Base-by-base conservation (phyloP, 2,888 invertebrate species). In the Diabrotica balteata region DNA sequence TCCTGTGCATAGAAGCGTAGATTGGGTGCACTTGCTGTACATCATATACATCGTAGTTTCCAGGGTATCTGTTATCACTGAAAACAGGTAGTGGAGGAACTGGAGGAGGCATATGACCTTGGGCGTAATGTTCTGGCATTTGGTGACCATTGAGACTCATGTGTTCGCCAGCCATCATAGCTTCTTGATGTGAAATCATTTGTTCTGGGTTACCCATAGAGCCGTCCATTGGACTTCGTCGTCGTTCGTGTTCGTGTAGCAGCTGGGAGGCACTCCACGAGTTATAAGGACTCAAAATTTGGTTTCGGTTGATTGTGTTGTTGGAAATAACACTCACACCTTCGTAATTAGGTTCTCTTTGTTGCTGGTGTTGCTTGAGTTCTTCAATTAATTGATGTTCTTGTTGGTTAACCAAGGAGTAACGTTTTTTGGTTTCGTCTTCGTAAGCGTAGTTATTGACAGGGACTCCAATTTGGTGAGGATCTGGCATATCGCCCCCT, bases 261-360 rank as follows among this genome's bases (percentile, higher is more conserved):
- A 89, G 80, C 73, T 89, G 88, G 5, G 87, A 87, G 3, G 89
- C 88, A 43, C 87, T 87, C 88, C 89, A 89, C 1, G 87, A 87
- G 74, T 87, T 88, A 76, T 85, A 87, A 0, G 87, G 88, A 72
- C 86, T 87, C 46, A 87, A 78, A 8, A 70, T 86, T 1, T 84
- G 85, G 51, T 81, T 82, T 47, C 86, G 75, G 49, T 83, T 84
- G 10, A 86, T 78, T 1, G 83, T 84, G 59, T 84, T 84, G 67
- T 80, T 84, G 66, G 84, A 82, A 63, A 84, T 83, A 1, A 84
- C 82, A 67, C 83, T 83, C 7, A 84, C 69, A 7, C 81, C 81
- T 22, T 77, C 80, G 67, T 81, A 83, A 53, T 78, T 76, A 42
- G 80, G 79, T 11, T 78, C 75, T 54, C 78, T 77, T 54, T 73